Percentiles rank a stretch among this genome's conserved stretches.
Conservation (phyloP, 2,888 invertebrate genomes). For the Escarpia spicata region DNA sequence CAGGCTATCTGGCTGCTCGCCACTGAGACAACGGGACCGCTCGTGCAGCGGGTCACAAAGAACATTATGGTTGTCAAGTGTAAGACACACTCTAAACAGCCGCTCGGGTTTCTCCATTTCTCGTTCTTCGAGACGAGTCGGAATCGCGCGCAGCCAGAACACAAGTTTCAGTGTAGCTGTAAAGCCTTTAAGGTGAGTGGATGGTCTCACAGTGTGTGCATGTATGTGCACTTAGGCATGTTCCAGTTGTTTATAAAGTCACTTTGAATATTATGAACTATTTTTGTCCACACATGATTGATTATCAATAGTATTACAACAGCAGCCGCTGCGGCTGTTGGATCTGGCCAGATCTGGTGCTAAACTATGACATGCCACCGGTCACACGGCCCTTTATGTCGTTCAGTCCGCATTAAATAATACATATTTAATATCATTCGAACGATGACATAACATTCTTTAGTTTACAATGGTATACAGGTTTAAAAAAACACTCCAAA, state of each 20-base stretch:
- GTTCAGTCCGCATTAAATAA: too few relatives aligned
- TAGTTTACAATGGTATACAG: too few relatives aligned
- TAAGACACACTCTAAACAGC: constrained; percentile 74
- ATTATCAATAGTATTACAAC: neutral
- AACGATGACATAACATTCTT: too few relatives aligned
- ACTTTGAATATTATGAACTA: neutral
- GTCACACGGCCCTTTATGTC: too few relatives aligned
- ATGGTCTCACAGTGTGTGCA: neutral
- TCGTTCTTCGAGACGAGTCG: constrained; percentile 68
- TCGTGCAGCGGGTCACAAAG: constrained; percentile 78
- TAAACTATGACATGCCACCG: too few relatives aligned
- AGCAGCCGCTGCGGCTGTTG: too few relatives aligned
- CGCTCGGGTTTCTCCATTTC: constrained; percentile 78
- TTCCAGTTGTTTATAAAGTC: neutral
- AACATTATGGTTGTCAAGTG: constrained; percentile 79
- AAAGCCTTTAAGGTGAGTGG: constrained; percentile 68
- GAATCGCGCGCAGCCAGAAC: constrained; percentile 63
- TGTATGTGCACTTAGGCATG: neutral
- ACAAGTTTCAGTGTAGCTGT: constrained; percentile 73
- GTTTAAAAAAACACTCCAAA: too few relatives aligned
- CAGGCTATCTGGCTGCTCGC: constrained; percentile 73
- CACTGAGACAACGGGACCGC: constrained; percentile 71
- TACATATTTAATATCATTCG: too few relatives aligned
- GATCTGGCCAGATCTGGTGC: too few relatives aligned
- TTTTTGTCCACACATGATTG: neutral